Percentiles rank a stretch among this genome's conserved stretches.
Conservation (phyloP, 2,797 vertebrate genomes). For the Urophycis tenuis region DNA sequence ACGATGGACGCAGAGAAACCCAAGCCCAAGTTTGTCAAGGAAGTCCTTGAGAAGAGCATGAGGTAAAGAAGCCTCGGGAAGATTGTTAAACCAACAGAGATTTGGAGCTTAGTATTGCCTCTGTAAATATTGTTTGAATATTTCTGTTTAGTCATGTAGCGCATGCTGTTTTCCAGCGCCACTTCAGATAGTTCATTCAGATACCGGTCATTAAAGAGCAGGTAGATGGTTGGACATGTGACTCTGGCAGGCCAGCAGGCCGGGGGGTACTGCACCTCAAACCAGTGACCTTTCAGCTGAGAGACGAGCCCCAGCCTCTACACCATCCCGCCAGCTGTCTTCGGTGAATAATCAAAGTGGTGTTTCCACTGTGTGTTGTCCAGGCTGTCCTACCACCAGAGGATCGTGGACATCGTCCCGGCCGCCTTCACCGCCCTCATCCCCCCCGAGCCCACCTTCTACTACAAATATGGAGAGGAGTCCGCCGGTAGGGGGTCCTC, state of each 20-base stretch:
- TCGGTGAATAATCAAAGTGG: background rate
- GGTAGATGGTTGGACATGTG: background rate
- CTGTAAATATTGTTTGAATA: too few species aligned
- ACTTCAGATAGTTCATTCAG: background rate
- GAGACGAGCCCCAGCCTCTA: background rate
- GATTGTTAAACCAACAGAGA: background rate
- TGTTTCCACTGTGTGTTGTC: slow-evolving; percentile 16
- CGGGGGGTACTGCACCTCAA: background rate
- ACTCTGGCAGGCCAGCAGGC: background rate
- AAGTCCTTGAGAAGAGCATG: slow-evolving; percentile 96
- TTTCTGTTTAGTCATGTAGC: background rate
- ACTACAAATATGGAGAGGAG: slow-evolving; percentile 88
- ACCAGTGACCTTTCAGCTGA: background rate
- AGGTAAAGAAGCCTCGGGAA: slow-evolving; percentile 65
- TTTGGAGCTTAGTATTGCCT: background rate
- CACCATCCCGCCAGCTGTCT: background rate
- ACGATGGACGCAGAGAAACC: slow-evolving; percentile 85
- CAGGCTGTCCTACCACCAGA: slow-evolving; percentile 95
- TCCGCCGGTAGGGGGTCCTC: slow-evolving; percentile 73
- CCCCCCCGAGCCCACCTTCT: slow-evolving; percentile 83
- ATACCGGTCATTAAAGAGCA: background rate
- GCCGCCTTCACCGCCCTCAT: slow-evolving; percentile 85
- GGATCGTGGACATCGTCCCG: slow-evolving; percentile 93
- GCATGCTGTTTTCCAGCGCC: background rate
- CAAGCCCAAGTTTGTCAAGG: slow-evolving; percentile 96